A percentile compares a stretch with the other conserved stretches of the same genome.
These are phyloP conservation scores for Actenoides lindsayi DNA, from an alignment of 2,113 vertebrate genomes.

Conservation along the genomic window DNA sequence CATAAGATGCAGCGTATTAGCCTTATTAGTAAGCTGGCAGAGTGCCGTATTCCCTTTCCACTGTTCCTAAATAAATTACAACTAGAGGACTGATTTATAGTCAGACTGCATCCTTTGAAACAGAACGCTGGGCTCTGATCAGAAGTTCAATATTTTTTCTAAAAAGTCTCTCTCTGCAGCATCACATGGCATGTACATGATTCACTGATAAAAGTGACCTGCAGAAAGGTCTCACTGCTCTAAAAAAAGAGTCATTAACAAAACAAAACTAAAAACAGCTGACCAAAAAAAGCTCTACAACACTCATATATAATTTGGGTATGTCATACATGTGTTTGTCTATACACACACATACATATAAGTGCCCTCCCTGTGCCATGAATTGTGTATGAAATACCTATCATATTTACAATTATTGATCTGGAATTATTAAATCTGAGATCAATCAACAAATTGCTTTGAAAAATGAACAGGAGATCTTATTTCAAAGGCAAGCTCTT, in stretches of 20 bases:
- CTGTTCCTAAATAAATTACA: background rate
- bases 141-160: background rate
- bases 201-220: background rate
- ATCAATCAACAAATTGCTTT: background rate
- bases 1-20: background rate
- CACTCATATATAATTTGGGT: background rate
- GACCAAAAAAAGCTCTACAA: background rate
- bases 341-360: background rate
- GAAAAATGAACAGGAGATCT: background rate
- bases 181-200: background rate
- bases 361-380: fast-evolving
- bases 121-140: background rate
- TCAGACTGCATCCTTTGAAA: background rate
- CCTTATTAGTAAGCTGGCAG: background rate
- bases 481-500: background rate
- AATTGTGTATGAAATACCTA: background rate
- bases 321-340: background rate
- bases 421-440: background rate
- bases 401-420: background rate
- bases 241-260: background rate
- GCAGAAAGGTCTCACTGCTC: background rate
- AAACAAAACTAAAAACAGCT: background rate
- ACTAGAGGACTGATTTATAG: background rate
- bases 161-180: background rate
- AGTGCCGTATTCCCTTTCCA: background rate